phyloP scores from a whole-genome alignment of 2,797 vertebrate species.

The Onychomys arenicola region DNA sequence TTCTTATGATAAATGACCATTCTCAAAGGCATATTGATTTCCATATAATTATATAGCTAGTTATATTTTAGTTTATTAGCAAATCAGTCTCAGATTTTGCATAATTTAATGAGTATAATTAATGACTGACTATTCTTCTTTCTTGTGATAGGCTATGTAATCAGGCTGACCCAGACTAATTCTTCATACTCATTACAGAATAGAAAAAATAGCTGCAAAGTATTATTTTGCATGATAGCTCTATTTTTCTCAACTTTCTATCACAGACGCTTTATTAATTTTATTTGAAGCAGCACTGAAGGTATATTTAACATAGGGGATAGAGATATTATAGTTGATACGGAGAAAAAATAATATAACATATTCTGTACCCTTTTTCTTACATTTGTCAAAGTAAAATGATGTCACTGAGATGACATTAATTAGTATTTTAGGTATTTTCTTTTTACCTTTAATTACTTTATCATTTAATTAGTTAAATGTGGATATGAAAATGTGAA shows the following conservation, averaged over 20 bases:
- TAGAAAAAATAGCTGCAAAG: constrained; percentile 44
- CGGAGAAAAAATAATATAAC: constrained; percentile 19
- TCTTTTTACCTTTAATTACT: not conserved
- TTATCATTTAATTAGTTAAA: constrained; percentile 36
- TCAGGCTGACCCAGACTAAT: constrained; percentile 69
- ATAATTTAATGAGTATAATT: constrained; percentile 79
- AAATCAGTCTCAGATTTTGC: constrained; percentile 72
- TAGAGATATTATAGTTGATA: constrained; percentile 38
- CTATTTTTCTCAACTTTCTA: constrained; percentile 68
- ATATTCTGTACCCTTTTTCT: constrained; percentile 29
- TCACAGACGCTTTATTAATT: constrained; percentile 54
- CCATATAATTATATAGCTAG: constrained; percentile 77
- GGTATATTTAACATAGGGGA: constrained; percentile 30
- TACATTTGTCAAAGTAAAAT: constrained; percentile 30
- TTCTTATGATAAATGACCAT: constrained; percentile 76
- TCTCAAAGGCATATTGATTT: constrained; percentile 77
- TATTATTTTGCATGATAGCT: constrained; percentile 65
- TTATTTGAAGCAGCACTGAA: constrained; percentile 30
- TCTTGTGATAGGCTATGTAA: constrained; percentile 74
- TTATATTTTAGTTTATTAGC: constrained; percentile 78
- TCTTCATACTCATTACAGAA: constrained; percentile 69
- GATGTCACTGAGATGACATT: not conserved
- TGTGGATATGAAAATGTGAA: constrained; percentile 10
- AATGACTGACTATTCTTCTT: constrained; percentile 71
- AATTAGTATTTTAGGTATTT: constrained; percentile 3